phyloP scores from a whole-genome alignment of 2,797 vertebrate genomes.

The Gouania willdenowi region DNA sequence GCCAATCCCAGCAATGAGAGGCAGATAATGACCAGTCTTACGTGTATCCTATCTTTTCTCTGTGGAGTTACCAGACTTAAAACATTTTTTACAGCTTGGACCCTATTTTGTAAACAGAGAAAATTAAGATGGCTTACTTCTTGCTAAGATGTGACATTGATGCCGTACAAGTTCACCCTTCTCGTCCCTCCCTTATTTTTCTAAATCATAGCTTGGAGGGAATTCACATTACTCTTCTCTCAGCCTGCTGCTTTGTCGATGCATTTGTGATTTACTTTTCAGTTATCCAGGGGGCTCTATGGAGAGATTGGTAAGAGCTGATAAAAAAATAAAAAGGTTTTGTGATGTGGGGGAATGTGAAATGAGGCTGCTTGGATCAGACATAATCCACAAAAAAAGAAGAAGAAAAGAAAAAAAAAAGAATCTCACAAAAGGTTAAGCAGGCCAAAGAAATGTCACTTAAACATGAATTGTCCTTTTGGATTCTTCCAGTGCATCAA shows the following conservation, averaged over 20 bases:
- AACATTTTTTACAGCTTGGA: constrained; percentile 28
- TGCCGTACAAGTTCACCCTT: constrained; percentile 1
- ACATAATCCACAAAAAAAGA: constrained; percentile 56
- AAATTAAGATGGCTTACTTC: constrained; percentile 13
- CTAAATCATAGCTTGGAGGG: constrained; percentile 6
- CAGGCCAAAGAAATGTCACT: constrained; percentile 76
- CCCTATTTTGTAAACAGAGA: constrained; percentile 5
- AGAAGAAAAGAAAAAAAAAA: too few species aligned
- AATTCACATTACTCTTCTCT: constrained; percentile 11
- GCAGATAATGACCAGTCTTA: not conserved
- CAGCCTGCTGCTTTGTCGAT: constrained; percentile 10
- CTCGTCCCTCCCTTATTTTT: not conserved
- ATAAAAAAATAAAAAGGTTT: constrained; percentile 15
- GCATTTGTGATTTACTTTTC: constrained; percentile 1
- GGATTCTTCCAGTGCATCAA: constrained; percentile 63
- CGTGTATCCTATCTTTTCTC: constrained; percentile 15
- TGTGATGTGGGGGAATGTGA: constrained; percentile 31
- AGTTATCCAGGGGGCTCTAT: constrained; percentile 5
- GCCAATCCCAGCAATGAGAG: constrained; percentile 8
- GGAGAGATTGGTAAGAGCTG: constrained; percentile 13
- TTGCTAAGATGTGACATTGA: too few species aligned
- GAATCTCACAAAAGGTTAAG: constrained; percentile 68
- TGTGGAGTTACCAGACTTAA: constrained; percentile 13
- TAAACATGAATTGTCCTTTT: constrained; percentile 73
- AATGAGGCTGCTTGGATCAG: constrained; percentile 47